phyloP scores from a whole-genome alignment of 2,797 vertebrate species.

The Pseudochirops cupreus region DNA sequence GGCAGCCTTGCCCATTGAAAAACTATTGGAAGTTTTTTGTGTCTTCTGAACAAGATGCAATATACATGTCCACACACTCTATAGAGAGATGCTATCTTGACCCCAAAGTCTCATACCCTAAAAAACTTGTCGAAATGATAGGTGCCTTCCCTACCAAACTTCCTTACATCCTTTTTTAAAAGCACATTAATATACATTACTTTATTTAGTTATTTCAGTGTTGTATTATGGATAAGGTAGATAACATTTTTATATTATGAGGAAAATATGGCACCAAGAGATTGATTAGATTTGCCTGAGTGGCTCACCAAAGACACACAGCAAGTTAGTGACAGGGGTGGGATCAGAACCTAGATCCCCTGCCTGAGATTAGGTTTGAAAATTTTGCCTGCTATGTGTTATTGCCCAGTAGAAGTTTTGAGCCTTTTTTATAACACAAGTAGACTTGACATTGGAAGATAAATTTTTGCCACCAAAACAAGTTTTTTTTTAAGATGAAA shows the following conservation, averaged over 20 bases:
- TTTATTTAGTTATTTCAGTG: constrained; percentile 24
- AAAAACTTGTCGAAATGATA: background rate
- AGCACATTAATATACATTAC: constrained; percentile 33
- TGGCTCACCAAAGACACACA: constrained; percentile 6
- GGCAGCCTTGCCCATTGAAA: background rate
- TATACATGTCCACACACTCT: background rate
- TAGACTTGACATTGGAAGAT: background rate
- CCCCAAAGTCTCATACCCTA: background rate
- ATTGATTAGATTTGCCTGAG: constrained; percentile 35
- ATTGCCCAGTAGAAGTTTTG: background rate
- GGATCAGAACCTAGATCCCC: background rate
- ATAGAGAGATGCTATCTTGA: background rate
- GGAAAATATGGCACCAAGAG: background rate
- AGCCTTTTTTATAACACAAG: background rate
- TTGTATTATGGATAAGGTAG: background rate
- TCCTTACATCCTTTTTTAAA: background rate
- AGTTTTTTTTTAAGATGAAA: background rate
- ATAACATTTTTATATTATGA: constrained; percentile 12
- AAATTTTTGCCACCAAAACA: background rate
- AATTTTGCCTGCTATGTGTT: background rate
- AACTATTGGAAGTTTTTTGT: no score
- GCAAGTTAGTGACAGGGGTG: background rate
- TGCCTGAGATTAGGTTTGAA: background rate
- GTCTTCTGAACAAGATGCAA: no score
- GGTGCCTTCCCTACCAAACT: background rate